These are phyloP conservation scores for Eristalis arbustorum DNA, from an alignment of 2,888 invertebrate genomes.

Conservation along the genomic window DNA sequence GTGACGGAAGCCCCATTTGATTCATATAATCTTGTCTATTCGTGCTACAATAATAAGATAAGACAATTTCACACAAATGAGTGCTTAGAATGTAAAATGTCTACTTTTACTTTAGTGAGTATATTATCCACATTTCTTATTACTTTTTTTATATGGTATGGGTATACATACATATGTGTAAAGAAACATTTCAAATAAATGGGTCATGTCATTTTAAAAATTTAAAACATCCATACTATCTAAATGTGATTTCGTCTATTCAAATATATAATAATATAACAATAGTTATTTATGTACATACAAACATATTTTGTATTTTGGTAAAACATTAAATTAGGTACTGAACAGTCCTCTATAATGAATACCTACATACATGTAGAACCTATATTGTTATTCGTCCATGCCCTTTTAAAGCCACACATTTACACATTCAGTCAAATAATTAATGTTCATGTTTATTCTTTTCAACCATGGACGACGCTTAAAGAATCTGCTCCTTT, in stretches of 20 bases:
- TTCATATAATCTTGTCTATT: constrained; percentile 50
- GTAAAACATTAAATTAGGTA: not conserved
- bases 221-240: no score
- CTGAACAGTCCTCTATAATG: constrained; percentile 46
- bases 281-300: no score
- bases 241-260: no score
- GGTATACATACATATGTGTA: no score
- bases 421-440: constrained; percentile 21
- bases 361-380: constrained; percentile 20
- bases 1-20: constrained; percentile 43
- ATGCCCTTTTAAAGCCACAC: constrained; percentile 49
- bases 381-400: constrained; percentile 22
- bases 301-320: not conserved
- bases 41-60: constrained; percentile 28
- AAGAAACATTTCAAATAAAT: no score
- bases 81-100: constrained; percentile 28
- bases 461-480: constrained; percentile 13
- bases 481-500: constrained; percentile 24
- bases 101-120: not conserved
- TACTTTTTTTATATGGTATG: not conserved
- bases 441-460: constrained; percentile 40
- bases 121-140: not conserved
- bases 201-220: no score
- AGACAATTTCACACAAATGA: constrained; percentile 15
- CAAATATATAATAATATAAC: no score